phyloP scores from a whole-genome alignment of 2,797 vertebrate species.

The Momotus momota region DNA sequence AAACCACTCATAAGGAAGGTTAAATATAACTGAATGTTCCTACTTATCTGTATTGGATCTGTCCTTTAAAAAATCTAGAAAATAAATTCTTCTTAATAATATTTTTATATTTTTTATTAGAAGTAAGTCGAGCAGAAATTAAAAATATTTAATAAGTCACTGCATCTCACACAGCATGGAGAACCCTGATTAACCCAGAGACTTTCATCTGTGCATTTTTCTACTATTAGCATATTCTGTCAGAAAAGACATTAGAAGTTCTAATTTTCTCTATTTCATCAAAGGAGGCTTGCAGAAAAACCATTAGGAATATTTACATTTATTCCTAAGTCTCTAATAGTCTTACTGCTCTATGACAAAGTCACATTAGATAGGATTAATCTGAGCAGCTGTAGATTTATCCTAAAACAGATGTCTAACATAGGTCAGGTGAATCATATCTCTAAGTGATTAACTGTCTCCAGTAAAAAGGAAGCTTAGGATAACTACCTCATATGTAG shows the following conservation, averaged over 20 bases:
- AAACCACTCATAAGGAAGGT: neutral
- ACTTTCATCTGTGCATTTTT: neutral
- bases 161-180: neutral
- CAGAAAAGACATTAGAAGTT: constrained; percentile 36
- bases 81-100: neutral
- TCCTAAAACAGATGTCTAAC: constrained; percentile 29
- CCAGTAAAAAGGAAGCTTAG: constrained; percentile 21
- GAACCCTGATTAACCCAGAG: neutral
- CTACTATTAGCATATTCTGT: constrained; percentile 5
- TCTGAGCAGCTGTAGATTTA: neutral
- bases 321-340: constrained; percentile 33
- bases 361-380: constrained; percentile 43
- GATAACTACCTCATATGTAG: neutral
- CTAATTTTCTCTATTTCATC: constrained; percentile 31
- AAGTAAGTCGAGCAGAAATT: neutral
- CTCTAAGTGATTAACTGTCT: neutral
- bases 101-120: neutral
- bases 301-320: constrained; percentile 19
- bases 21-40: neutral
- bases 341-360: constrained; percentile 17
- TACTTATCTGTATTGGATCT: neutral
- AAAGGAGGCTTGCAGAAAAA: neutral
- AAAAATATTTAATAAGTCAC: neutral
- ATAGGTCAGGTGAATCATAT: constrained; percentile 38
- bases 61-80: neutral